A percentile compares a stretch with the other conserved stretches of the same genome.
Conservation (phyloP, 2,888 invertebrate species). For the Phalera bucephala region DNA sequence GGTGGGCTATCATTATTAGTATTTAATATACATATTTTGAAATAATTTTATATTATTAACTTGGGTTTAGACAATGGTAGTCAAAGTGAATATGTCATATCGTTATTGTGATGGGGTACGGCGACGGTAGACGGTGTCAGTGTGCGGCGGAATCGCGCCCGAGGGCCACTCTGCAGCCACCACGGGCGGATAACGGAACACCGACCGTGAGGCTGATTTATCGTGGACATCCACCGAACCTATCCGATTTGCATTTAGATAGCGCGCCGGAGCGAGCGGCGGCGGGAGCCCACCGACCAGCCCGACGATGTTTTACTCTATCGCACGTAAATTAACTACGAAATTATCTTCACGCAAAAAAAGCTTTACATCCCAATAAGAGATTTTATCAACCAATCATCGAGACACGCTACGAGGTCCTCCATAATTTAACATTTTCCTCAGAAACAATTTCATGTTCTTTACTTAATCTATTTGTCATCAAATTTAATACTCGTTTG, state of each 20-base stretch:
- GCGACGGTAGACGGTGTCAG: constrained; percentile 7
- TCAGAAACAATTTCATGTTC: constrained; percentile 34
- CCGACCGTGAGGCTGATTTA: constrained; percentile 69
- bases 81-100: no score
- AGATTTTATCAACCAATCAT: constrained; percentile 58
- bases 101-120: constrained; percentile 5
- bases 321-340: constrained; percentile 71
- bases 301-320: constrained; percentile 56
- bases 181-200: constrained; percentile 59
- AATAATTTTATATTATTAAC: background rate
- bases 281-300: constrained; percentile 29
- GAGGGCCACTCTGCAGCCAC: constrained; percentile 42
- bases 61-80: background rate
- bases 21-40: background rate
- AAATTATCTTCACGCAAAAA: constrained; percentile 62
- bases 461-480: constrained; percentile 9
- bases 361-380: constrained; percentile 49
- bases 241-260: constrained; percentile 83
- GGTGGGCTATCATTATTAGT: constrained; percentile 1
- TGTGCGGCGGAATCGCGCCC: constrained; percentile 25
- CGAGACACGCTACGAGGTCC: constrained; percentile 13
- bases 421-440: constrained; percentile 30
- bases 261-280: constrained; percentile 52
- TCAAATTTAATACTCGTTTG: no score
- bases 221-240: constrained; percentile 76